Conservation (phyloP, 2,797 vertebrate genomes). For the Argyrosomus regius region DNA sequence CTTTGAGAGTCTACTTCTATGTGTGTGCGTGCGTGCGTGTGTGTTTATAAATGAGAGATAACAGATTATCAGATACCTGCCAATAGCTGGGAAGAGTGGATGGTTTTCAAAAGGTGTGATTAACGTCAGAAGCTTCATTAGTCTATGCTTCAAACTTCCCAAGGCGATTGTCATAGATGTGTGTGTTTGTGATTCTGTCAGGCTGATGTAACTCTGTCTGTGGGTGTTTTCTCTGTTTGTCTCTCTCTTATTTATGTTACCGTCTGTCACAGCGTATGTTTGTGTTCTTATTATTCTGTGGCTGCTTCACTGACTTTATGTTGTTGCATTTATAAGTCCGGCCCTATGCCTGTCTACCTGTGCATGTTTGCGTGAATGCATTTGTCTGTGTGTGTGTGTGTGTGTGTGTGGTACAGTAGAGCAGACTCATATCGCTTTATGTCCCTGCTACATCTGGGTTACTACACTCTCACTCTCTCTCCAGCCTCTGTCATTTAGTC, state of each 20-base stretch:
- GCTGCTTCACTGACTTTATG: not conserved
- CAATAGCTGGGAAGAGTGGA: conserved; percentile 44
- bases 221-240: conserved; percentile 27
- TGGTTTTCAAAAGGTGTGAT: conserved; percentile 63
- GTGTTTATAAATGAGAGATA: conserved; percentile 24
- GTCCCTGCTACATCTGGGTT: conserved; percentile 56
- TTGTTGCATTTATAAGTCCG: not conserved
- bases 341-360: not conserved
- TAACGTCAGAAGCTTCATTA: conserved; percentile 64
- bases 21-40: not conserved
- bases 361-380: not conserved
- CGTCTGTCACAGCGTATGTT: conserved; percentile 18
- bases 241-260: conserved; percentile 14
- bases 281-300: not conserved
- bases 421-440: conserved; percentile 47
- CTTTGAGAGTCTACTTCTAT: conserved; percentile 10
- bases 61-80: conserved; percentile 48
- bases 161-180: conserved; percentile 2
- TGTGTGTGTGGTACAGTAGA: conserved; percentile 40
- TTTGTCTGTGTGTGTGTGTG: conserved; percentile 27
- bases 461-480: conserved; percentile 60
- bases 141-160: conserved; percentile 50
- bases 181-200: conserved; percentile 12
- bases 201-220: conserved; percentile 39
- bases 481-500: conserved; percentile 72